phyloP scores from a whole-genome alignment of 2,113 vertebrate genomes.

The Ramphastos sulfuratus region DNA sequence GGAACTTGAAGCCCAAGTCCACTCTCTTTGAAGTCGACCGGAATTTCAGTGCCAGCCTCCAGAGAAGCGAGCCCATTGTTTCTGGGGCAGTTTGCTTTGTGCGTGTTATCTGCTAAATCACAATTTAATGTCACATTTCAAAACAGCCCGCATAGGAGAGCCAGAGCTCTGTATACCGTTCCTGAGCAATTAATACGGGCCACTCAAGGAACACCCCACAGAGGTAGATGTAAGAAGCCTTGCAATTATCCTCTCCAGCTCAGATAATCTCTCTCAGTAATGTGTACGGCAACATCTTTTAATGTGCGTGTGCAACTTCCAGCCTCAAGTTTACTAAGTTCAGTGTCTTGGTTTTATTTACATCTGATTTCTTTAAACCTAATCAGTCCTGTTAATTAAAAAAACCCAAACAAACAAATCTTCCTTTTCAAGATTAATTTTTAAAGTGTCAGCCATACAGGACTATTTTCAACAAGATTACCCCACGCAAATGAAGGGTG shows the following conservation, averaged over 20 bases:
- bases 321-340: constrained; percentile 10
- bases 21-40: neutral
- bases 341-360: neutral
- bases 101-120: constrained; percentile 35
- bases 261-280: neutral
- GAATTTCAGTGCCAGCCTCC: constrained; percentile 32
- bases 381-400: neutral
- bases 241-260: constrained; percentile 2
- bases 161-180: neutral
- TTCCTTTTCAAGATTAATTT: constrained; percentile 58
- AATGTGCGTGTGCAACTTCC: neutral
- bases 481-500: constrained; percentile 33
- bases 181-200: neutral
- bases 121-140: constrained; percentile 35
- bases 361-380: constrained; percentile 44
- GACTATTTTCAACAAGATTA: constrained; percentile 29
- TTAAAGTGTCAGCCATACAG: constrained; percentile 15
- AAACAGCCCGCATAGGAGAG: neutral
- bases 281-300: neutral
- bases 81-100: constrained; percentile 34
- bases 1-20: neutral
- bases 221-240: neutral
- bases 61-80: constrained; percentile 34
- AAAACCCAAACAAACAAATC: neutral
- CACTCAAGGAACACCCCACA: neutral